A percentile compares a stretch with the other conserved stretches of the same genome.
phyloP scores from a whole-genome alignment of 2,888 invertebrate species.

The Drosophila tanythrix region DNA sequence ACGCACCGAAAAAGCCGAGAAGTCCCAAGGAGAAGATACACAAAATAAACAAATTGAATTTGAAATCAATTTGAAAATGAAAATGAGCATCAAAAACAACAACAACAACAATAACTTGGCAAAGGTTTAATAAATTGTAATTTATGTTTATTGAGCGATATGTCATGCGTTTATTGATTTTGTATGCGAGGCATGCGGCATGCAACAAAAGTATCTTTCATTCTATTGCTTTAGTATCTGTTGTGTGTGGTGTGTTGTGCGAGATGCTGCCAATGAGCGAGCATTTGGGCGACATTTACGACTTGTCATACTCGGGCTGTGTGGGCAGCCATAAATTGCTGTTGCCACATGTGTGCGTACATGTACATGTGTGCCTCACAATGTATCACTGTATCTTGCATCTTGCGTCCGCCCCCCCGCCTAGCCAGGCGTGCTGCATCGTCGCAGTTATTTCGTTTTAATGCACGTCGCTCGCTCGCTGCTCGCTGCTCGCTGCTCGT shows the following conservation, averaged over 20 bases:
- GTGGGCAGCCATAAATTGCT: constrained; percentile 77
- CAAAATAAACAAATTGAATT: constrained; percentile 39
- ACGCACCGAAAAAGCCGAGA: constrained; percentile 5
- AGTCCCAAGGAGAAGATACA: constrained; percentile 24
- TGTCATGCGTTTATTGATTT: constrained; percentile 70
- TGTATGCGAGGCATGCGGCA: not conserved
- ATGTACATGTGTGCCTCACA: constrained; percentile 42
- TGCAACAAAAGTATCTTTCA: constrained; percentile 54
- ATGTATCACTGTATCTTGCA: constrained; percentile 37
- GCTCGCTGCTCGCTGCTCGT: too few relatives aligned
- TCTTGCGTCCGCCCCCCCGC: constrained; percentile 32
- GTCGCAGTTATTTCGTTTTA: constrained; percentile 42
- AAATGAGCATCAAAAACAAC: constrained; percentile 34
- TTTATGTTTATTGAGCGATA: constrained; percentile 79
- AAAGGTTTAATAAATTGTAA: constrained; percentile 76
- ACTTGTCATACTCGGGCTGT: constrained; percentile 75
- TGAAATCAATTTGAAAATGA: constrained; percentile 38
- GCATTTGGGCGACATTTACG: constrained; percentile 68
- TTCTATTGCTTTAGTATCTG: constrained; percentile 18
- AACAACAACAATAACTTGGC: constrained; percentile 47
- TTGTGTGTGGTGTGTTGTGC: constrained; percentile 37
- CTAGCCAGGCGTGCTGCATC: constrained; percentile 27
- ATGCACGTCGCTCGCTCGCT: constrained; percentile 29
- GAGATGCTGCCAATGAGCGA: constrained; percentile 53
- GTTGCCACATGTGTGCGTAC: constrained; percentile 36